Base-by-base conservation (phyloP, 2,888 invertebrate genomes). In the Epirrita christyi region DNA sequence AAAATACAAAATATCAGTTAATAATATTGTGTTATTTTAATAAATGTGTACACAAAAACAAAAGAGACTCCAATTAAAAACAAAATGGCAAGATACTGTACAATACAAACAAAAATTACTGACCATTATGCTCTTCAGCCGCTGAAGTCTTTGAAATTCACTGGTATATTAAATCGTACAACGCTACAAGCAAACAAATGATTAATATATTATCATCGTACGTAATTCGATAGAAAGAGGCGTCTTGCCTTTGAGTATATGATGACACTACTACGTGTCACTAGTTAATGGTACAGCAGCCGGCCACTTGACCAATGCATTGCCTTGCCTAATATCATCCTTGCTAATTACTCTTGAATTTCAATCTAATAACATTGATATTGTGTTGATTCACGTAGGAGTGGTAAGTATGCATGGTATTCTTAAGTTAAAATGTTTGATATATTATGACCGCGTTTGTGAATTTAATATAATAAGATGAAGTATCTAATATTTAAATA, bases 311-410 rank as follows among this genome's bases (percentile, higher is more conserved):
- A 63, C 65, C 60, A 60, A 66, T 75, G 78, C 71, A 73, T 64
- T 51, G 66, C 68, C 64, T 67, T 68, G 71, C 61, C 59, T 66
- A 56, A 59, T 46, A 68, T 67, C 63, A 65, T 68, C 68, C 69
- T 70, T 77, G 76, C 59, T 75, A 81, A 83, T 80, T 83, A 72
- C 68, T 70, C 67, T 71, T 78, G 73, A 81, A 78, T 80, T 71
- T 71, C 62, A 55, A 44, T 61, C 48, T 54, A 63, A 66, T 67
- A 52, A 64, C 59, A 57, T 47, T 53, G 55, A 15, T 45, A 40
- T 61, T 58, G 59, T 49, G 55, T 59, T 47, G 51, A 53, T 69
- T 66, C 53, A 56, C 45, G 50, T 32, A 47, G 29, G n/a, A 38
- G 45, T 58, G 45, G 34, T 52, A 52, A 48, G 14, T 44, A 50